Evolutionary conservation across 2,113 vertebrate species (phyloP).

Genomic region (Maccullochella peelii): DNA sequence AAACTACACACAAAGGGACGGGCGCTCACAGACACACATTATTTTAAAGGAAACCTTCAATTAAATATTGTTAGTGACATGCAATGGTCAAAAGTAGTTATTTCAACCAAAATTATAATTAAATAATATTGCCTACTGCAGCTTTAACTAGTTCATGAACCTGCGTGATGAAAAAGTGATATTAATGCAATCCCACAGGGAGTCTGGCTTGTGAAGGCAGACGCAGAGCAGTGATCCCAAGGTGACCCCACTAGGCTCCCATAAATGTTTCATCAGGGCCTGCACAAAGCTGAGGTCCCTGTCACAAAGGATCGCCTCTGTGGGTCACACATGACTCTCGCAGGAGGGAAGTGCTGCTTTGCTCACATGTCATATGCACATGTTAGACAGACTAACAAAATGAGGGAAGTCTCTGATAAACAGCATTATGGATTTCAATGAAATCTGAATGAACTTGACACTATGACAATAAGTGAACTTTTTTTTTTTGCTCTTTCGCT

Average conservation of each 20-base stretch:
- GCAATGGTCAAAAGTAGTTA: too few relatives aligned
- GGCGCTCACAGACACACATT: too few relatives aligned
- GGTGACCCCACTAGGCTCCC: constrained; percentile 59
- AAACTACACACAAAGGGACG: too few relatives aligned
- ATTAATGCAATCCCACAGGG: constrained; percentile 60
- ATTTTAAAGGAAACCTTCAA: too few relatives aligned
- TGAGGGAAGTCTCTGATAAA: not conserved
- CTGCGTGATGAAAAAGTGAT: constrained; percentile 60
- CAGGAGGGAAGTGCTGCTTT: constrained; percentile 8
- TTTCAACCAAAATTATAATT: too few relatives aligned
- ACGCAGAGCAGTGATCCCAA: constrained; percentile 54
- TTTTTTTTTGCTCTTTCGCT: constrained; percentile 7
- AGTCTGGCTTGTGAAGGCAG: constrained; percentile 5
- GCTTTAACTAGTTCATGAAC: constrained; percentile 28
- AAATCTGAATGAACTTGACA: constrained; percentile 12
- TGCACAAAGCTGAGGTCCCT: constrained; percentile 34
- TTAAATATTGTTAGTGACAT: too few relatives aligned
- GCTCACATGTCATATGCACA: constrained; percentile 9
- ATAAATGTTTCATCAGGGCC: constrained; percentile 76
- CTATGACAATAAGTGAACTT: constrained; percentile 27
- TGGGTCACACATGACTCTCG: constrained; percentile 34
- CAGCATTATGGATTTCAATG: not conserved
- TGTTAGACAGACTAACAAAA: not conserved
- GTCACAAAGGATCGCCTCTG: constrained; percentile 52
- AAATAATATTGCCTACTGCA: too few relatives aligned